Percentiles rank a stretch among this genome's conserved stretches.
Evolutionary conservation across 1,140 invertebrate genomes (phyloP).

Genomic region (Drosophila triauraria): DNA sequence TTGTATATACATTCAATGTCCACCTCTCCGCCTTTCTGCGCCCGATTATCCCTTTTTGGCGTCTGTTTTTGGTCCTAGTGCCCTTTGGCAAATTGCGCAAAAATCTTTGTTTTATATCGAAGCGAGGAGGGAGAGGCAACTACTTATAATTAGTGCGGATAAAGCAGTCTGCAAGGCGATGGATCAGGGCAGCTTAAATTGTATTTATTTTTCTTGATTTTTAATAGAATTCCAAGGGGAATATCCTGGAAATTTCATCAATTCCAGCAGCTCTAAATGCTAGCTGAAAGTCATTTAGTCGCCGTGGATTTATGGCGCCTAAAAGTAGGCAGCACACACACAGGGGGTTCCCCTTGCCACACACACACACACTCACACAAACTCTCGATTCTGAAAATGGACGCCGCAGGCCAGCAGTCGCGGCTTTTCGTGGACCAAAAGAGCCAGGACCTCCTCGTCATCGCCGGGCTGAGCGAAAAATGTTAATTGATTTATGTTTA

Average conservation of each 20-base stretch:
- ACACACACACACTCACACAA: constrained; percentile 33
- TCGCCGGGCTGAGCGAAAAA: constrained; percentile 47
- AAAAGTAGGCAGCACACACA: constrained; percentile 62
- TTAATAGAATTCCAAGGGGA: neutral
- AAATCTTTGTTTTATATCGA: constrained; percentile 14
- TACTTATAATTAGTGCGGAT: constrained; percentile 33
- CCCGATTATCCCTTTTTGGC: neutral
- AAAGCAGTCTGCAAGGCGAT: neutral
- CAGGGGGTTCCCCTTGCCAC: neutral
- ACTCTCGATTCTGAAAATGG: constrained; percentile 66
- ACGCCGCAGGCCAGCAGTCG: constrained; percentile 48
- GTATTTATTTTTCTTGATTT: neutral
- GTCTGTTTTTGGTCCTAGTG: constrained; percentile 4
- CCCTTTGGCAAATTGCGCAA: constrained; percentile 20
- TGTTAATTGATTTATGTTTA: constrained; percentile 84
- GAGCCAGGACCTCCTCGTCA: constrained; percentile 12
- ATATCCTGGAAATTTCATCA: neutral
- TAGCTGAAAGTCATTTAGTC: constrained; percentile 17
- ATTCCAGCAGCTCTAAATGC: neutral
- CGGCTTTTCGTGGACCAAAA: constrained; percentile 14
- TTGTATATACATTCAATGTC: constrained; percentile 14
- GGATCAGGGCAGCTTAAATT: too few species aligned
- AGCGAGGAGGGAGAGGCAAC: neutral
- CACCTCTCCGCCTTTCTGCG: neutral
- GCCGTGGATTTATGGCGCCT: too few species aligned